Base-by-base conservation (phyloP, 2,113 vertebrate species). In the Corydoras sp. region DNA sequence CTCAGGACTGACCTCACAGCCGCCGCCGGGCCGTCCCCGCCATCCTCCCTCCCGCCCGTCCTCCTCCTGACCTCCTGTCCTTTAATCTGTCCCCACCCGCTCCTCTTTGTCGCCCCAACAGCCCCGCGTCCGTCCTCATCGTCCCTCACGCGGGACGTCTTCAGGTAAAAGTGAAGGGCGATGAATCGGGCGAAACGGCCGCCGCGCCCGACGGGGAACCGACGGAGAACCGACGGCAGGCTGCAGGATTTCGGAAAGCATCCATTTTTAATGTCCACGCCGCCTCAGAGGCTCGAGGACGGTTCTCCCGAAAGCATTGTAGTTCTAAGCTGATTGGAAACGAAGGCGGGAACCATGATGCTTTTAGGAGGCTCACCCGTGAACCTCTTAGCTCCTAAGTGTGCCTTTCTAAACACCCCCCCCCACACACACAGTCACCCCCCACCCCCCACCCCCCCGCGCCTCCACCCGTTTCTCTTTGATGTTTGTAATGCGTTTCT, bases 41-140 rank as follows among this genome's bases (percentile, higher is more conserved):
- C 67, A 77, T 58, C 62, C 66, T 51, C 53, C 62, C 66, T 51
- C 53, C 58, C 29, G 14, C 55, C 63, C 58, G 56, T 68, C 55
- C 58, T 65, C 62, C 61, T 62, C 35, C 49, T 77, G 76, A 77
- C 76, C 76, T 74, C 68, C n/a, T 71, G 74, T 71, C 18, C 63
- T 31, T 3, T 50, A 11, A 60, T 60, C 7, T 15, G 10, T 43
- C 18, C 55, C 35, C 62, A 69, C 62, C 71, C 65, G 66, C 56
- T 29, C 14, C 5, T 56, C 49, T 56, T 32, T 24, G 15, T 68
- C 71, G 32, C 55, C 55, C 58, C 35, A 24, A 60, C 65, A 31
- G 35, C 14, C 32, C 13, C 32, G 32, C 55, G n/a, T 43, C 35
- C 7, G 35, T 43, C 35, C 7, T 43, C 35, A 24, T 24, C 18